Base-by-base conservation (phyloP, 2,888 invertebrate genomes). In the Pegoplata infirma region DNA sequence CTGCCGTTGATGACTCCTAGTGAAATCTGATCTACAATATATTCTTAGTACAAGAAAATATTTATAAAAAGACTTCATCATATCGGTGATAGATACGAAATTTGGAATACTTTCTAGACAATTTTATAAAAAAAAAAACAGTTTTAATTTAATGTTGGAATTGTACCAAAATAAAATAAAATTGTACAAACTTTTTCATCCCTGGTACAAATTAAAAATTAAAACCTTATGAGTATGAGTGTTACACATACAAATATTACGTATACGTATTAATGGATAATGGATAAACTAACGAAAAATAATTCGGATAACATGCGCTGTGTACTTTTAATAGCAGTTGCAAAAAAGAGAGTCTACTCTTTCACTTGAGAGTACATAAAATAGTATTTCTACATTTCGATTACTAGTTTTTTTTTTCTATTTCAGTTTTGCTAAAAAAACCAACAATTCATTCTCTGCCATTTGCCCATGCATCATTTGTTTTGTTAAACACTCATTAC, bases 261-360 rank as follows among this genome's bases (percentile, higher is more conserved):
- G 28, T 53, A 32, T 66, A 59, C 40, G 44, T 51, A 28, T 32
- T n/a, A 8, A 55, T 10, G 55, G 21, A 36, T 46, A 28, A 12
- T 23, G 49, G 40, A 46, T 69, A 66, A 53, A 32, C 8, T 14
- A n/a, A 10, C 17, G n/a, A n/a, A n/a, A n/a, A n/a, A 12, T 14
- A 23, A 47, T n/a, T 7, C 81, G 85, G 85, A 86, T 86, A 84
- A 84, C 73, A 80, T 84, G 73, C 73, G 73, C 73, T n/a, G 14
- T 40, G 36, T 32, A 8, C 1, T 40, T 40, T n/a, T 40, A n/a
- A n/a, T n/a, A n/a, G n/a, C n/a, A n/a, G 3, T 40, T 12, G 12
- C n/a, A n/a, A 40, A 12, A 40, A 5, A 40, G 14, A n/a, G 36
- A 40, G n/a, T 32, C 3, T n/a, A 40, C 36, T 12, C 1, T 12